Evolutionary conservation across 2,113 vertebrate species (phyloP), one percentile per base, ranked within the genome.

Genomic region (Oncorhynchus gorbuscha): DNA sequence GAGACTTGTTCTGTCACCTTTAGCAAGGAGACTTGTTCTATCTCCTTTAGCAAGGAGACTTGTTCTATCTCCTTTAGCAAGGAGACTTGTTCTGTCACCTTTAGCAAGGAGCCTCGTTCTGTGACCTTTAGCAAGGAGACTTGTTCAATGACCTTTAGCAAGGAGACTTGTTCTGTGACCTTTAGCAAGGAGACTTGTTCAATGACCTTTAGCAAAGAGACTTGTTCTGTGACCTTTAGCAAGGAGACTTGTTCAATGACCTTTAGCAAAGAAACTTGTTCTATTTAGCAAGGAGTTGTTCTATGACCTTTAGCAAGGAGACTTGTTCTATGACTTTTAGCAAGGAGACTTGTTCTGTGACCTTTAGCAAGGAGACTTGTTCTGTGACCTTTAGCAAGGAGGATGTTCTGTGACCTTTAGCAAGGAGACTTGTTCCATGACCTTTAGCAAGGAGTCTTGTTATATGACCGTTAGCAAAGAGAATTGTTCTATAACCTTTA

Each of bases 121-220:
- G 0, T 51, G 0, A 82, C 77, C 85, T 86, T 20, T 65, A 84
- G 81, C 32, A 32, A 32, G 1, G 4, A 32, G 4, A 39, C 39
- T 39, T 39, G 7, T 39, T 39, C 51, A 3, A 0, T 49, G 3
- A 85, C 77, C 84, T 86, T 20, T 65, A 83, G 83, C 30, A 32
- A 32, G 1, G 4, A 32, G 4, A 8, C 35, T 39, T 39, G 7
- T 39, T 39, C 51, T 14, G 0, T 51, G 1, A 85, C 75, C 85
- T 86, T 20, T 65, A 84, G 83, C 32, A 32, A 32, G 5, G 32
- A 32, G 5, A 9, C 7, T 9, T 39, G 7, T 39, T 39, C 51
- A 3, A 3, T 51, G 1, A 85, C 77, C 85, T 86, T 20, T 59
- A 84, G 83, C 32, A 32, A 5, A 0, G 32, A 32, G 32, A 39